Conservation (phyloP, 2,797 vertebrate genomes). For the Serranus cabrilla region DNA sequence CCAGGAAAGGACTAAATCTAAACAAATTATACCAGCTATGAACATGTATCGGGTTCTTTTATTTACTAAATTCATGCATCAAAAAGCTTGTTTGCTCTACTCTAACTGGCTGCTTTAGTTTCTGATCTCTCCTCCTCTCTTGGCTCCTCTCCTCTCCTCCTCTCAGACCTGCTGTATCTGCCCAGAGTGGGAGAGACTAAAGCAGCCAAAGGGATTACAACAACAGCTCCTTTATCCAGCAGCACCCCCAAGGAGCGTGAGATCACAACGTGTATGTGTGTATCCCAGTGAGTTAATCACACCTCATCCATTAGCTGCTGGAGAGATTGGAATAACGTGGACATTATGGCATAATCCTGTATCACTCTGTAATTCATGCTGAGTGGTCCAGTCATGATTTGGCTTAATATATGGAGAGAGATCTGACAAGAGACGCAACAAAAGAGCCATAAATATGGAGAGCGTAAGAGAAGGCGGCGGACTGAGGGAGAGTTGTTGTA, state of each 20-base stretch:
- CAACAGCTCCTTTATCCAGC: constrained; percentile 76
- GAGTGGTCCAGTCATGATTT: constrained; percentile 63
- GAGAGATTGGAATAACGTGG: constrained; percentile 41
- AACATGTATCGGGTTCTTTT: constrained; percentile 5
- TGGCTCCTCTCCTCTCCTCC: constrained; percentile 44
- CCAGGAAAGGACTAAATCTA: constrained; percentile 1
- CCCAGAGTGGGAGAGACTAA: constrained; percentile 50
- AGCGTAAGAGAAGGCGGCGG: constrained; percentile 30
- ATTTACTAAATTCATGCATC: not conserved
- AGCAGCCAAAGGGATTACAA: constrained; percentile 62
- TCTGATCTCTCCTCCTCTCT: constrained; percentile 21
- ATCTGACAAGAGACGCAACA: constrained; percentile 57
- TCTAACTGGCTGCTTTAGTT: not conserved
- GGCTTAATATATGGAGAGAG: constrained; percentile 62
- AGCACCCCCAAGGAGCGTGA: constrained; percentile 69
- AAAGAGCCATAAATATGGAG: constrained; percentile 56
- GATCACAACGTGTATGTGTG: constrained; percentile 62
- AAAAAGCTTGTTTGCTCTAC: not conserved
- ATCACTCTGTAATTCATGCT: constrained; percentile 73
- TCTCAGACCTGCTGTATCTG: constrained; percentile 32
- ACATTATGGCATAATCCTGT: constrained; percentile 57
- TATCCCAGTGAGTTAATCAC: constrained; percentile 52
- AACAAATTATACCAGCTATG: not conserved
- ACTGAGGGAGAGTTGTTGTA: constrained; percentile 35
- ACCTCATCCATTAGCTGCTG: constrained; percentile 73